Conservation (phyloP, 2,797 vertebrate species). For the Notamacropus eugenii region DNA sequence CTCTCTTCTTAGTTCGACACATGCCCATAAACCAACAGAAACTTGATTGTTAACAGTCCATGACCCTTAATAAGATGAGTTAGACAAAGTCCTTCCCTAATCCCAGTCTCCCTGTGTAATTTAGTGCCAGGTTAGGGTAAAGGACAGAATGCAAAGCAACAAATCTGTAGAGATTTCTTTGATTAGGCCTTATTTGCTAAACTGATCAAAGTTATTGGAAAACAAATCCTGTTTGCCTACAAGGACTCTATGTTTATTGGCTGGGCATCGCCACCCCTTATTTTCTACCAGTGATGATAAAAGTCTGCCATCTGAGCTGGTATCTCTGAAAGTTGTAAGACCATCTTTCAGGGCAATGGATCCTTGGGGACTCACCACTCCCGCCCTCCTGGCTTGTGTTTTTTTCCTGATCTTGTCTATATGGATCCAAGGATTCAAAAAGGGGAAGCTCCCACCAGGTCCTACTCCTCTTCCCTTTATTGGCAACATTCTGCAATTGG, state of each 20-base stretch:
- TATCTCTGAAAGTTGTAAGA: neutral
- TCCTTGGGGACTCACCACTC: neutral
- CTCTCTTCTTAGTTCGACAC: neutral
- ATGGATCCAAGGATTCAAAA: neutral
- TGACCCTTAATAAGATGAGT: neutral
- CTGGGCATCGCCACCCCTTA: neutral
- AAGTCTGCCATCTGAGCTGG: neutral
- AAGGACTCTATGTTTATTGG: neutral
- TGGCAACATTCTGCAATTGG: neutral
- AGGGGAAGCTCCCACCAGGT: constrained; percentile 15
- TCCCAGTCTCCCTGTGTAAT: neutral
- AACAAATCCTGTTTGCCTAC: neutral
- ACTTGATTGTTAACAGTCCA: neutral
- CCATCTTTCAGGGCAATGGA: neutral
- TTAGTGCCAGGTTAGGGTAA: neutral
- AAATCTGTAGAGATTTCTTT: neutral
- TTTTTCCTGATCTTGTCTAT: neutral
- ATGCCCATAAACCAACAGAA: neutral
- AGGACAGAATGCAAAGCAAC: neutral
- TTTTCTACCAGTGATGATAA: neutral
- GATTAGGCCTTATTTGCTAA: neutral
- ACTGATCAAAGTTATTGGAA: neutral
- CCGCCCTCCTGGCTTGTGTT: neutral
- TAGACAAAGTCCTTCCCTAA: neutral
- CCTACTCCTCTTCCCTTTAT: constrained; percentile 12